Percentiles rank a stretch among this genome's conserved stretches.
Evolutionary conservation across 2,888 invertebrate species (phyloP).

Genomic region (Diaperis boleti): DNA sequence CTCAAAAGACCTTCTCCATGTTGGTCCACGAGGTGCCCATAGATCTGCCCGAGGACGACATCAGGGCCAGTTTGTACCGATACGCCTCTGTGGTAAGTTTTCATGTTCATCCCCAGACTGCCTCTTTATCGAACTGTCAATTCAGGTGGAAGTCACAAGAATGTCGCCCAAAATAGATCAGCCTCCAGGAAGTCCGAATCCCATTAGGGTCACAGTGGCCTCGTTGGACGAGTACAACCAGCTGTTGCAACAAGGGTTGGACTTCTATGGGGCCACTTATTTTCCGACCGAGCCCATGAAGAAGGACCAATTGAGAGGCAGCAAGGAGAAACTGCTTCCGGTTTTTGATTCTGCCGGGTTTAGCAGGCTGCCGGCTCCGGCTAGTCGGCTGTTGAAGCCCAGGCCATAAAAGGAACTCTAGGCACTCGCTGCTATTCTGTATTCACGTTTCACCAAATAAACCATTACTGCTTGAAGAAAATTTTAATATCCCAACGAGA

Average conservation of each 20-base stretch:
- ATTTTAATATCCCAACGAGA: no score
- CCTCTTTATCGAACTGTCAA: background rate
- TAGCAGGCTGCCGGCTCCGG: conserved; percentile 83
- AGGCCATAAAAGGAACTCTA: background rate
- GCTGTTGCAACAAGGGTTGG: conserved; percentile 84
- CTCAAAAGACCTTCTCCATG: conserved; percentile 88
- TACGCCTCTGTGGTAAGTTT: conserved; percentile 76
- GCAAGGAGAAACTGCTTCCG: conserved; percentile 71
- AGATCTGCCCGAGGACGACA: conserved; percentile 87
- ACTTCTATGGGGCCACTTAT: conserved; percentile 90
- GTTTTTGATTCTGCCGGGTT: conserved; percentile 91
- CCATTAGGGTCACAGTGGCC: conserved; percentile 80
- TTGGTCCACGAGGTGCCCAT: conserved; percentile 87
- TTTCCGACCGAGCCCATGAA: conserved; percentile 82
- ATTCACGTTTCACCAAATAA: conserved; percentile 26
- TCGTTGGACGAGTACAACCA: conserved; percentile 82
- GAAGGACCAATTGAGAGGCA: conserved; percentile 72
- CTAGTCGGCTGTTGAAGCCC: conserved; percentile 74
- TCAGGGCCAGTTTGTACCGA: conserved; percentile 75
- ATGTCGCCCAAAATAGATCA: conserved; percentile 68
- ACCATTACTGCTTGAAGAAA: conserved; percentile 12
- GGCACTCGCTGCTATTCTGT: conserved; percentile 1
- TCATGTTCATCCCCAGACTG: background rate
- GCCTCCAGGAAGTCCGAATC: conserved; percentile 72
- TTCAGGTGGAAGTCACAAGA: conserved; percentile 78